Evolutionary conservation across 2,113 vertebrate genomes (phyloP).

Genomic region (Talpa occidentalis): DNA sequence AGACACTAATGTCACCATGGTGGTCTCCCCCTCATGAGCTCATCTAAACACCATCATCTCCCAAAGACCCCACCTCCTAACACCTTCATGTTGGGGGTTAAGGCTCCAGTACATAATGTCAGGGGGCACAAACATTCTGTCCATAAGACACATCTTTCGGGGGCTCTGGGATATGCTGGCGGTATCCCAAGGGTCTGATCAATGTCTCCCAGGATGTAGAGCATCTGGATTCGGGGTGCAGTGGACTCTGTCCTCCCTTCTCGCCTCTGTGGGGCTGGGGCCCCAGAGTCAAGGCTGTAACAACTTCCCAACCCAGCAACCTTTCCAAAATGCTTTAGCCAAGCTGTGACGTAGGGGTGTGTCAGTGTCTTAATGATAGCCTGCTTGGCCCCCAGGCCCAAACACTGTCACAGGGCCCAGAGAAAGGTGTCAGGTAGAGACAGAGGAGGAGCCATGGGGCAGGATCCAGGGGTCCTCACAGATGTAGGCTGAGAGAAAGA

Average conservation of each 20-base stretch:
- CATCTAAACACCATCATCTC: not conserved
- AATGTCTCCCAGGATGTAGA: not conserved
- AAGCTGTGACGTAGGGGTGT: too few relatives aligned
- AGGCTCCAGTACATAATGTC: not conserved
- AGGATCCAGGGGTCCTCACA: not conserved
- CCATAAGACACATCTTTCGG: not conserved
- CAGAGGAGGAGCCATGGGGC: too few relatives aligned
- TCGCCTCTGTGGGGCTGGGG: not conserved
- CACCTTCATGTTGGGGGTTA: not conserved
- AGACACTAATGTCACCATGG: not conserved
- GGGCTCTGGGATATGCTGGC: not conserved
- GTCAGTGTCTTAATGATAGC: not conserved
- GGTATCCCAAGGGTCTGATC: not conserved
- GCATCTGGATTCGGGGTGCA: not conserved
- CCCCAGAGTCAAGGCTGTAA: not conserved
- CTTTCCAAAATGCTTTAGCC: not conserved
- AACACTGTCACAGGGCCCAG: not conserved
- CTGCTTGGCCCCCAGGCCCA: not conserved
- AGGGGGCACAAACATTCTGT: not conserved
- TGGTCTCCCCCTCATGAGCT: not conserved
- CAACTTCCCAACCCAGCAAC: not conserved
- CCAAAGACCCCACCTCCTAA: not conserved
- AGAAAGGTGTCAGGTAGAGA: not conserved
- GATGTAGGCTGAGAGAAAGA: not conserved
- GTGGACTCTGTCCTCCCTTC: not conserved